These are phyloP conservation scores for Rhabdophis nuchalis DNA, from an alignment of 2,797 vertebrate genomes.

Conservation along the genomic window DNA sequence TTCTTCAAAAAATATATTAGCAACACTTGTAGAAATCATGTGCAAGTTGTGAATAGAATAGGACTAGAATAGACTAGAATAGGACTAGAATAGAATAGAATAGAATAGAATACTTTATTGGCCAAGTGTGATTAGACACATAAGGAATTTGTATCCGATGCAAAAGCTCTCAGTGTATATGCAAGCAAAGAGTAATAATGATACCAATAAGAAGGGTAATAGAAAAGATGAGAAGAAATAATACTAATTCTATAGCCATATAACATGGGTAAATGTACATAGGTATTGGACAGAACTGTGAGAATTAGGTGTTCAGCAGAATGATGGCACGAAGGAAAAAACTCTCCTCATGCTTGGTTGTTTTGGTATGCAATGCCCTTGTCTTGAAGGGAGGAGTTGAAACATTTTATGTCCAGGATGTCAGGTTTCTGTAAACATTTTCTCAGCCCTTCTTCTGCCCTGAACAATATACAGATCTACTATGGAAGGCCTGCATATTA, in stretches of 20 bases:
- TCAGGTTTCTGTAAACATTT: background rate
- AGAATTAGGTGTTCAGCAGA: background rate
- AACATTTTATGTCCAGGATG: background rate
- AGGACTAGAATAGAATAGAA: background rate
- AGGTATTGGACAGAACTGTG: background rate
- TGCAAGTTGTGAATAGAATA: background rate
- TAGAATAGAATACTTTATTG: background rate
- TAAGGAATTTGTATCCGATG: background rate
- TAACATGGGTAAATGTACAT: background rate
- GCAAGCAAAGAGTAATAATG: background rate
- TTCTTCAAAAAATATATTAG: background rate
- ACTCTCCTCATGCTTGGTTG: background rate
- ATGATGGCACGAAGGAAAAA: background rate
- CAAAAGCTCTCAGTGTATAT: background rate
- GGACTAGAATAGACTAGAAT: background rate
- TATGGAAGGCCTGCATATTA: background rate
- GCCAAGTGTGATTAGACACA: background rate
- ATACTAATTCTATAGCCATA: no score
- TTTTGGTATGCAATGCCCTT: background rate
- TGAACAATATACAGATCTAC: background rate
- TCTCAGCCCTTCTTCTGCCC: background rate
- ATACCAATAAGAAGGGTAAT: no score
- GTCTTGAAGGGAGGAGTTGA: background rate
- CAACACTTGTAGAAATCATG: background rate
- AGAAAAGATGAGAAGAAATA: no score